phyloP scores from a whole-genome alignment of 2,113 vertebrate species.

The Pluvianellus socialis region DNA sequence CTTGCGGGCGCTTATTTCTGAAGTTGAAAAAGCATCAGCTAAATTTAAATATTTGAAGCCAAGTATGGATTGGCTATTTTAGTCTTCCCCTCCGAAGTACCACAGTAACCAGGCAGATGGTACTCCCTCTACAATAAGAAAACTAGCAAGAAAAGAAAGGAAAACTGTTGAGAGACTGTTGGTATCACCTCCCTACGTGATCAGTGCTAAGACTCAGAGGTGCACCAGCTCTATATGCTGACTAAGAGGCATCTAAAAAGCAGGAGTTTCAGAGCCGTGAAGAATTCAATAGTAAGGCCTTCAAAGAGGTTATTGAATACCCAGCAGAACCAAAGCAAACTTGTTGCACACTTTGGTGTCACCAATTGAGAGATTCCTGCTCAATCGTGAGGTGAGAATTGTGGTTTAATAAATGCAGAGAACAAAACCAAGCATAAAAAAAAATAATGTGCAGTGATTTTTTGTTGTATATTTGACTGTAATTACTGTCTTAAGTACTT shows the following conservation, averaged over 20 bases:
- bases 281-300: background rate
- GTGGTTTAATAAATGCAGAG: conserved; percentile 17
- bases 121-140: background rate
- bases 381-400: background rate
- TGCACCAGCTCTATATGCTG: background rate
- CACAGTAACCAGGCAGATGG: background rate
- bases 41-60: background rate
- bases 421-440: conserved; percentile 51
- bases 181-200: background rate
- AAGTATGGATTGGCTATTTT: background rate
- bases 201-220: background rate
- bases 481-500: conserved; percentile 63
- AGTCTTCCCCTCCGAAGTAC: background rate
- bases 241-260: background rate
- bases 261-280: background rate
- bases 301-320: background rate
- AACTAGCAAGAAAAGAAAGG: background rate
- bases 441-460: conserved; percentile 48
- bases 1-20: background rate
- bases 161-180: background rate
- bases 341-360: background rate
- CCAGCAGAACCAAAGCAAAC: background rate
- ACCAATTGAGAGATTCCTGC: background rate
- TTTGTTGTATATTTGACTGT: conserved; percentile 64
- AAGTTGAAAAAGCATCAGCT: background rate